Evolutionary conservation across 2,797 vertebrate genomes (phyloP).

Genomic region (Thunnus albacares): DNA sequence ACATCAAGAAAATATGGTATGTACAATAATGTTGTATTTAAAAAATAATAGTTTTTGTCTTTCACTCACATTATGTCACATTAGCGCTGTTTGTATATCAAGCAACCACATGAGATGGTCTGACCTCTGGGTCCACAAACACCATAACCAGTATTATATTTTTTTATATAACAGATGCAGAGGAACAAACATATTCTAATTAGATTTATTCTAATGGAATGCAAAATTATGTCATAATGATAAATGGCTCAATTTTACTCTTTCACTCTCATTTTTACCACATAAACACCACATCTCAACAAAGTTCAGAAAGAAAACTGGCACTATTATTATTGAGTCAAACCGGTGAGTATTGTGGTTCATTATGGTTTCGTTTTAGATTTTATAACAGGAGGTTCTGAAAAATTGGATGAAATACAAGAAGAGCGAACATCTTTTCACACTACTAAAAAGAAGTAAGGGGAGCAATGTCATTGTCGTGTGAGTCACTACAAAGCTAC

Average conservation of each 20-base stretch:
- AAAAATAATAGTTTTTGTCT: too few species aligned
- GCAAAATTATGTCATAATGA: not conserved
- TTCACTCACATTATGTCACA: too few species aligned
- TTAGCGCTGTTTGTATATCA: too few species aligned
- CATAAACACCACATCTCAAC: not conserved
- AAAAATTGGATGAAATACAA: not conserved
- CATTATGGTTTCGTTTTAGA: not conserved
- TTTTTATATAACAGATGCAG: not conserved
- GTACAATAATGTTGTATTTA: too few species aligned
- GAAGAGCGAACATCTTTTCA: not conserved
- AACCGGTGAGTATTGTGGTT: not conserved
- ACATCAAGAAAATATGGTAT: too few species aligned
- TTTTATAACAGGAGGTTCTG: not conserved
- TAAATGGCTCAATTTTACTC: not conserved
- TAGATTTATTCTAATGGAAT: not conserved
- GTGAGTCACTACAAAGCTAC: not conserved
- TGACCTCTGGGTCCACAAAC: too few species aligned
- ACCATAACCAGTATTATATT: too few species aligned
- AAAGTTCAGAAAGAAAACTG: not conserved
- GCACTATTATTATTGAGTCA: not conserved
- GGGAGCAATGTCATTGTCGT: too few species aligned
- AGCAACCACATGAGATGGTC: too few species aligned
- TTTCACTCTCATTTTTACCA: not conserved
- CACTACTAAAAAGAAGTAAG: not conserved
- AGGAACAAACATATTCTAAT: not conserved